These are phyloP conservation scores for Astyanax mexicanus DNA, from an alignment of 2,797 vertebrate genomes.

Conservation along the genomic window DNA sequence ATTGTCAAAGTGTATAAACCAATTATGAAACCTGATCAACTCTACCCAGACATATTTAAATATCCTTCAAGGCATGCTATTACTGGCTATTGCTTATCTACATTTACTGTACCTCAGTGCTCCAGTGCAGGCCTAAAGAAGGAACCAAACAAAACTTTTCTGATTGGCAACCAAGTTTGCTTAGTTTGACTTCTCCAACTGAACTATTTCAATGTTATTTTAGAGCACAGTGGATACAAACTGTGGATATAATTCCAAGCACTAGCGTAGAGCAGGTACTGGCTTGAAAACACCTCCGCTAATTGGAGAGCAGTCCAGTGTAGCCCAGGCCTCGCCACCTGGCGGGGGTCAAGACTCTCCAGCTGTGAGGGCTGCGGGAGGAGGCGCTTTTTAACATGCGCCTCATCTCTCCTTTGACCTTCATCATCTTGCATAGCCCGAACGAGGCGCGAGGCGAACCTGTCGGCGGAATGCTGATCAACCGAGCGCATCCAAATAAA, in stretches of 20 bases:
- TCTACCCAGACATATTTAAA: no score
- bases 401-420: slow-evolving; percentile 51
- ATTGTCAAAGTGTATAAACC: no score
- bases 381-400: slow-evolving; percentile 52
- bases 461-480: slow-evolving; percentile 45
- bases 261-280: background rate
- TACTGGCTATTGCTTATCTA: no score
- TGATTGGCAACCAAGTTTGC: no score
- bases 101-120: no score
- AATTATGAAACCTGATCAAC: no score
- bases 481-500: slow-evolving; percentile 51
- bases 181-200: no score
- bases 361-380: background rate
- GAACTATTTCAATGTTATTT: background rate
- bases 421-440: slow-evolving; percentile 48
- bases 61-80: no score
- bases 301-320: background rate
- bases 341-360: background rate
- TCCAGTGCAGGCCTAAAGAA: no score
- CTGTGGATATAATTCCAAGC: background rate
- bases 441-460: slow-evolving; percentile 23
- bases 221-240: background rate
- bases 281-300: background rate
- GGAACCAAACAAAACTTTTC: no score
- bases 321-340: background rate